Percentiles rank a stretch among this genome's conserved stretches.
Conservation (phyloP, 37 sponge, comb jelly and placozoan species). For the Chondrosia reniformis region DNA sequence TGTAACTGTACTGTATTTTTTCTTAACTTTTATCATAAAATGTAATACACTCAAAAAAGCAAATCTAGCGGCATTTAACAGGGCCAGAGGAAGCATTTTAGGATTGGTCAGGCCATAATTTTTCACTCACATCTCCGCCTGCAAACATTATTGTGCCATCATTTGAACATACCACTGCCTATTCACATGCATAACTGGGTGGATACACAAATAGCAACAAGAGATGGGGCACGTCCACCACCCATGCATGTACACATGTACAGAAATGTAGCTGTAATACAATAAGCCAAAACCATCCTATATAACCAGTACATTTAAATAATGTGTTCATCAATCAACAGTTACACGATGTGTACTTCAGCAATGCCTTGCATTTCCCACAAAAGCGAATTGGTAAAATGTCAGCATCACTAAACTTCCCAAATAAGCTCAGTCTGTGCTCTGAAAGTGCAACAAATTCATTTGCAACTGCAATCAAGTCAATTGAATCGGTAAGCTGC, state of each 20-base stretch:
- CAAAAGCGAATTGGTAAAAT: background rate
- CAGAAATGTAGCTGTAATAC: no score
- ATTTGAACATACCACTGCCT: background rate
- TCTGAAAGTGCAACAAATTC: conserved; percentile 40
- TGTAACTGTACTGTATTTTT: no score
- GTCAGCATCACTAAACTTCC: conserved; percentile 22
- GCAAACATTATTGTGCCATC: background rate
- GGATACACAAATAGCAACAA: no score
- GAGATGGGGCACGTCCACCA: no score
- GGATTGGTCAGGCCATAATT: background rate
- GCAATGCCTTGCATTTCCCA: background rate
- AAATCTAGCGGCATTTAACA: no score
- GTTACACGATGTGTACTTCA: background rate
- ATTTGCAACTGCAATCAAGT: conserved; percentile 35
- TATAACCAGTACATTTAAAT: background rate
- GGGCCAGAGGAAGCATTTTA: background rate
- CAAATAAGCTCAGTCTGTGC: conserved; percentile 31
- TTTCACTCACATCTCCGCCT: background rate
- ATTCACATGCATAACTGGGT: background rate
- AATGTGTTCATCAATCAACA: background rate
- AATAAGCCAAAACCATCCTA: no score
- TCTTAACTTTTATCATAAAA: no score
- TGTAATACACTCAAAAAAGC: no score
- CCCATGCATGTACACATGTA: background rate
- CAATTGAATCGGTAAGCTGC: conserved; percentile 29